Conservation (phyloP, 2,113 vertebrate species). For the Bufo bufo region DNA sequence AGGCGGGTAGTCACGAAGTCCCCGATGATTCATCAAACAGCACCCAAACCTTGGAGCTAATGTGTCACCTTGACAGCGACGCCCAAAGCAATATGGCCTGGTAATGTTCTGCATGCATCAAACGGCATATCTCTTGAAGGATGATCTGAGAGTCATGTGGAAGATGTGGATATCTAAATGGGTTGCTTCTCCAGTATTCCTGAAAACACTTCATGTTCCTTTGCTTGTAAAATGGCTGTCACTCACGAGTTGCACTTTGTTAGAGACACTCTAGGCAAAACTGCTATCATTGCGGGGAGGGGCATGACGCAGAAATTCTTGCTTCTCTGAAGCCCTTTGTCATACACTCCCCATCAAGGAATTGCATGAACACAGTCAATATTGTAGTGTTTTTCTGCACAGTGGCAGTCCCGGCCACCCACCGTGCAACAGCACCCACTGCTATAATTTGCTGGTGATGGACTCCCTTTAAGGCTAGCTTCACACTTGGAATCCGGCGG, state of each 20-base stretch:
- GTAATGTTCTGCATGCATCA: constrained; percentile 82
- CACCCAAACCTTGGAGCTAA: constrained; percentile 92
- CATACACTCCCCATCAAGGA: too few relatives aligned
- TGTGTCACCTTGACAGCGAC: constrained; percentile 93
- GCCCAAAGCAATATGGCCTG: constrained; percentile 88
- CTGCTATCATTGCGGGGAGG: too few relatives aligned
- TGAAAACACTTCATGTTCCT: not conserved
- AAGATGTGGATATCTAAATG: not conserved
- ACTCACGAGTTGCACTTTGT: not conserved
- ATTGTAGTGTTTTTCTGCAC: too few relatives aligned
- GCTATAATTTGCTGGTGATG: too few relatives aligned
- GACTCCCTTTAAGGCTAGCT: too few relatives aligned
- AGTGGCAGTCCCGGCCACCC: too few relatives aligned
- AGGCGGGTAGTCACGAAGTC: constrained; percentile 92
- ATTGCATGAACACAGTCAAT: too few relatives aligned
- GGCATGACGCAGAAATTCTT: too few relatives aligned
- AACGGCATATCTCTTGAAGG: constrained; percentile 9
- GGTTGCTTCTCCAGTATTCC: not conserved
- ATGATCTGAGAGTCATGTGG: not conserved
- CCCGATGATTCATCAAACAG: constrained; percentile 95
- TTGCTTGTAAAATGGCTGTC: not conserved
- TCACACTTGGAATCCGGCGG: too few relatives aligned
- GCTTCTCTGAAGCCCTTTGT: too few relatives aligned
- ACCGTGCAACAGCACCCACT: too few relatives aligned
- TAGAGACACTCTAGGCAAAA: too few relatives aligned